Evolutionary conservation across 2,113 vertebrate genomes (phyloP), one percentile per base, ranked within the genome.

Genomic region (Mugil cephalus): DNA sequence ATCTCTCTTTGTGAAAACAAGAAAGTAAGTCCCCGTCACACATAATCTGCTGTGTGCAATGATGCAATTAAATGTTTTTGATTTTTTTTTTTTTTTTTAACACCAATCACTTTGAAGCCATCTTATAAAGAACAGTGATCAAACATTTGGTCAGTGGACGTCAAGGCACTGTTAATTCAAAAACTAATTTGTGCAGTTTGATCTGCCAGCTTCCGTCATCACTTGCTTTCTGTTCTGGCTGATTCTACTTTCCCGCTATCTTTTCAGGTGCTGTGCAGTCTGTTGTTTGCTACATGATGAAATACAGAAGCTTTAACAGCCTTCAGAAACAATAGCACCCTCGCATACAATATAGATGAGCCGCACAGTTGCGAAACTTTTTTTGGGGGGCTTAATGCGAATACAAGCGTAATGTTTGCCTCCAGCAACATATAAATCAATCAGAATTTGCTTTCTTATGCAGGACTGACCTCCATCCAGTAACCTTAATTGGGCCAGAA

Each of bases 1-100:
- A 19, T 47, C 36, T 64, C 35, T 71, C 18, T 64, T 50, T 19
- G 2, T 63, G 50, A 59, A 87, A 81, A 83, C 39, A 79, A 89
- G 89, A 88, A 74, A 54, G 91, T 89, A 83, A 89, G 91, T 90
- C n/a, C 2, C 10, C 13, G 1, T 6, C 52, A 30, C 0, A 30
- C 21, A 8, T 13, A 19, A 30, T 35, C 42, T 10, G 39, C 8
- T 3, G n/a, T n/a, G n/a, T n/a, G n/a, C n/a, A n/a, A n/a, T n/a
- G n/a, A n/a, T n/a, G n/a, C n/a, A 30, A 30, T 30, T 30, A 30
- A 30, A 30, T 30, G 24, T 30, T 30, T 2, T 30, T 3, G 2
- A 3, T 3, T 30, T 30, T 30, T 2, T 30, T 30, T 2, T 30
- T 3, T 30, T 30, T 3, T 30, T 30, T 30, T 2, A 30, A 30